Evolutionary conservation across 2,888 invertebrate genomes (phyloP).

Genomic region (Campoletis raptor): DNA sequence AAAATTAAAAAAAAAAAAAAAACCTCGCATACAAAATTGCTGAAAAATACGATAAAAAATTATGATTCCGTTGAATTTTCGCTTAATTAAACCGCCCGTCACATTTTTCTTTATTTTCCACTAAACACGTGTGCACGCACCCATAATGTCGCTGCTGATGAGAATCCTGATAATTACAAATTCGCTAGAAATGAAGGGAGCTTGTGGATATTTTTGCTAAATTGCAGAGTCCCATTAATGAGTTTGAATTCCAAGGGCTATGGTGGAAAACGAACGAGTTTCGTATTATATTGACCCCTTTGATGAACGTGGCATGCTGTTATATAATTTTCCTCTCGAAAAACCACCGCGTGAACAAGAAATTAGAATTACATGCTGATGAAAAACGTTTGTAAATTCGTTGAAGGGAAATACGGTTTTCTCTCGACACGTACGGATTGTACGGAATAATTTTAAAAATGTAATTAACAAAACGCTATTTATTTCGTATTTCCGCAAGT

Average conservation of each 20-base stretch:
- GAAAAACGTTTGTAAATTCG: background rate
- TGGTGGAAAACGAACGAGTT: background rate
- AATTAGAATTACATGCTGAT: background rate
- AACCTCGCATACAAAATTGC: background rate
- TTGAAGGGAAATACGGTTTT: background rate
- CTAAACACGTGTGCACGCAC: background rate
- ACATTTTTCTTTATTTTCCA: background rate
- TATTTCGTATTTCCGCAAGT: background rate
- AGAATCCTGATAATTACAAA: conserved; percentile 11
- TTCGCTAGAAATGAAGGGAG: background rate
- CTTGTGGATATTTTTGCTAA: background rate
- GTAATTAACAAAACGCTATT: background rate
- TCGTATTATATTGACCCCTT: background rate
- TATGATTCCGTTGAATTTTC: background rate
- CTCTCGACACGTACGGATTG: background rate
- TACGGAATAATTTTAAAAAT: background rate
- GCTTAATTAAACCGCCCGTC: background rate
- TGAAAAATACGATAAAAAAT: background rate
- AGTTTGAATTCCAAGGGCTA: background rate
- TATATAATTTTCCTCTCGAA: background rate
- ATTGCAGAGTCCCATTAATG: background rate
- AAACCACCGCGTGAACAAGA: background rate
- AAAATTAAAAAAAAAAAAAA: background rate
- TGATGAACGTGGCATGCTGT: background rate
- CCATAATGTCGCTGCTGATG: background rate